Evolutionary conservation across 2,113 vertebrate species (phyloP).

Genomic region (Myocastor coypus): DNA sequence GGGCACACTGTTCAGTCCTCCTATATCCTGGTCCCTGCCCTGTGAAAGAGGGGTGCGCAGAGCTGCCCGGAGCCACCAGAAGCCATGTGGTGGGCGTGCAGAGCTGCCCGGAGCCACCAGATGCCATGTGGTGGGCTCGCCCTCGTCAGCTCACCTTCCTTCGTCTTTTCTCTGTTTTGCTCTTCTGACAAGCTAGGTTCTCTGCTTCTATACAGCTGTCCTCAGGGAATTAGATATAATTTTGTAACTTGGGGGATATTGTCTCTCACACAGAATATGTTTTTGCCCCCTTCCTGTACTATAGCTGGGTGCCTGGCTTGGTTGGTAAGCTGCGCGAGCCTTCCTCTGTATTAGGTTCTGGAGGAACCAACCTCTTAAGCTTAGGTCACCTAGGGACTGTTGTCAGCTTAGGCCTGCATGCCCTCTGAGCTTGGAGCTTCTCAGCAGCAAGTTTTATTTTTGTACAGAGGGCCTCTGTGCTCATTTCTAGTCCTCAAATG

Average conservation of each 20-base stretch:
- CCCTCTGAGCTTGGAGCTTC: background rate
- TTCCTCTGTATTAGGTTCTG: background rate
- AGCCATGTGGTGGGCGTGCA: background rate
- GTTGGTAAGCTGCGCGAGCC: background rate
- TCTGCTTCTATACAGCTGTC: background rate
- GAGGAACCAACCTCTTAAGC: background rate
- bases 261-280: background rate
- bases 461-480: background rate
- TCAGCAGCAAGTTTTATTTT: conserved; percentile 24
- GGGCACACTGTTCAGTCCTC: background rate
- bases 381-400: background rate
- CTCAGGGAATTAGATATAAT: background rate
- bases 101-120: background rate
- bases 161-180: background rate
- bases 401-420: background rate
- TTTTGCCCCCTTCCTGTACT: background rate
- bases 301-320: background rate
- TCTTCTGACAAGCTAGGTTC: background rate
- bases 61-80: background rate
- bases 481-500: background rate
- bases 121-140: background rate
- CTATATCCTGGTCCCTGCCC: background rate
- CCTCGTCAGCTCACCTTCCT: background rate
- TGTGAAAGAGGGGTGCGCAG: background rate
- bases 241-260: conserved; percentile 19